Base-by-base conservation (phyloP, 92 coral and sea anemone species). In the Micromussa lordhowensis region DNA sequence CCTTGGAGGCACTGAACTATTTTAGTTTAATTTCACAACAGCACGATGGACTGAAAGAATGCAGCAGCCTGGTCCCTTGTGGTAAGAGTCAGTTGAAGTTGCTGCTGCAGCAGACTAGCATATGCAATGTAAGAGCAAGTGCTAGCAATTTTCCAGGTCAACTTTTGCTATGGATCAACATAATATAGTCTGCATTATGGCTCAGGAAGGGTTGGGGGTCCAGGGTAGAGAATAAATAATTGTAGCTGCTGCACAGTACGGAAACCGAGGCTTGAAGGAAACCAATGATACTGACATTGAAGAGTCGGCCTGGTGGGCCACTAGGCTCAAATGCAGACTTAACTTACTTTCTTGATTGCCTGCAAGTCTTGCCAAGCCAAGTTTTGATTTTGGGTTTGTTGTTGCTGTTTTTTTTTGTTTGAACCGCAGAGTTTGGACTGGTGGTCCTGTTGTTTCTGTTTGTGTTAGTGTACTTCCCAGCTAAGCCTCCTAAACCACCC, bases 401-500 rank as follows among this genome's bases (percentile, higher is more conserved):
- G 32, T 80, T 51, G 12, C n/a, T 44, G 12, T 19, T 58, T 0
- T 10, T 21, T 22, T 80, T 80, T 68, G 30, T 81, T 66, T 87
- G 32, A 48, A 15, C 53, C 83, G 26, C 89, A 95, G 98, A 91
- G 91, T 91, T 92, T 92, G 99, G 94, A 31, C 16, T 96, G 49
- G 92, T 91, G 72, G 87, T 90, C 17, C 22, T 93, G 40, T 68
- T 97, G 88, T 92, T 96, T 84, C 77, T 97, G 69, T 89, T 91
- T 29, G 91, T 92, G 44, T 64, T 94, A 88, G 78, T 94, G 22
- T 97, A 97, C 93, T 97, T 92, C 81, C 99, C 99, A 32, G 98
- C 98, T 9, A 96, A 93, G 34, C 99, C 99, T 28, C 99, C 99
- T 19, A 93, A 88, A 70, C 99, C 99, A 29, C 99, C 99, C 75